Evolutionary conservation across 2,888 invertebrate genomes (phyloP), one percentile per base, ranked within the genome.

Genomic region (Meiosimyza decipiens): DNA sequence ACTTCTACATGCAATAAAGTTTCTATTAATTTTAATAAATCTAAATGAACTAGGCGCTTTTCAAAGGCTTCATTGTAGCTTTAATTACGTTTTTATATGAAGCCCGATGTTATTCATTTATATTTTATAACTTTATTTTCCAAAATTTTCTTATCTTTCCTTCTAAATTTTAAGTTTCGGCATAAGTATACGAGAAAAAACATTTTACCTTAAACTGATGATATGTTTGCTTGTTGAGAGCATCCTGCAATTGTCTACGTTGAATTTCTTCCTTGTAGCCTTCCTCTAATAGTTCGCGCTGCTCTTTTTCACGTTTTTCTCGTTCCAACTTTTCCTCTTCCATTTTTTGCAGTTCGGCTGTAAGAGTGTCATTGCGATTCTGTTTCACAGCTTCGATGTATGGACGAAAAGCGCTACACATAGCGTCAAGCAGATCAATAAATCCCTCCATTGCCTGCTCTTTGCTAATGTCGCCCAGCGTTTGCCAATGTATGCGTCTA

Each of bases 201-300:
- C 6, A 66, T 7, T 22, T 11, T 78, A 86, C 86, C 82, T 93
- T 91, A 85, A 97, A 97, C 85, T 97, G 96, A 77, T 91, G 91
- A 86, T 93, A 97, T 0, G 97, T 97, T 88, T 97, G 97, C 82
- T 96, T 95, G 87, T 99, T 99, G 16, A 99, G 89, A 2, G 98
- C 98, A 84, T 98, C 97, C 88, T 99, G 96, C 82, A 99, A 95
- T 87, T 95, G 94, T 79, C 94, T 89, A 3, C 84, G 80, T 74
- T 87, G 87, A 70, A 85, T 71, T 77, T 87, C 87, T 67, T 87
- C 86, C 52, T 84, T 84, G 71, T 84, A 84, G 5, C 81, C 80
- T 76, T 83, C 82, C 73, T 84, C 82, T 15, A 84, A 77, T 50
- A 80, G 71, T 63, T 84, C 83, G 70, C 82, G 80, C 65, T 84